These are phyloP conservation scores for Daptonema setosum DNA, from an alignment of 2,888 invertebrate species.

Conservation along the genomic window DNA sequence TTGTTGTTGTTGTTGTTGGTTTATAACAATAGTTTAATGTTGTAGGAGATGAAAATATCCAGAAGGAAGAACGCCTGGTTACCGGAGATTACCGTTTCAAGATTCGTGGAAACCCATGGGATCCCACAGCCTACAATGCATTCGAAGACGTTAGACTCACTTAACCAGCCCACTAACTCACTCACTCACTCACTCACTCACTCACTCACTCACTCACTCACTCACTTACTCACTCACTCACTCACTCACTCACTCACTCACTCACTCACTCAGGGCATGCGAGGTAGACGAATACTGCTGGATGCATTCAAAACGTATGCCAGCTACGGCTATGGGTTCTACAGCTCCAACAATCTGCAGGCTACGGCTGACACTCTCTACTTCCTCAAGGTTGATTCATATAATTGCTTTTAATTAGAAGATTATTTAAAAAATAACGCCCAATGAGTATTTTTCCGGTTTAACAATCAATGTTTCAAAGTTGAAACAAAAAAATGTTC, in stretches of 20 bases:
- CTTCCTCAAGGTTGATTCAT: neutral
- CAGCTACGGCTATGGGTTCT: neutral
- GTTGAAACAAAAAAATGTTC: no score
- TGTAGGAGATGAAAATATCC: neutral
- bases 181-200: neutral
- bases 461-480: no score
- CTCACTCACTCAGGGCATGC: neutral
- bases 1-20: no score
- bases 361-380: neutral
- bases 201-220: neutral
- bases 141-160: neutral
- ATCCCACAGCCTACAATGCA: neutral
- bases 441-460: no score
- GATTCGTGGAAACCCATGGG: neutral
- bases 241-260: neutral
- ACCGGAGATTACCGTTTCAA: neutral
- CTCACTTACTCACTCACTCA: no score
- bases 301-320: neutral
- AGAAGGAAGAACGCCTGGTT: neutral
- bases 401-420: no score
- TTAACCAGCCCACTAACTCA: neutral
- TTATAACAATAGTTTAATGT: no score
- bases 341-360: neutral
- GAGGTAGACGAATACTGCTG: neutral
- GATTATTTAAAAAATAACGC: no score